Evolutionary conservation across 2,113 vertebrate species (phyloP).

Genomic region (Zonotrichia leucophrys): DNA sequence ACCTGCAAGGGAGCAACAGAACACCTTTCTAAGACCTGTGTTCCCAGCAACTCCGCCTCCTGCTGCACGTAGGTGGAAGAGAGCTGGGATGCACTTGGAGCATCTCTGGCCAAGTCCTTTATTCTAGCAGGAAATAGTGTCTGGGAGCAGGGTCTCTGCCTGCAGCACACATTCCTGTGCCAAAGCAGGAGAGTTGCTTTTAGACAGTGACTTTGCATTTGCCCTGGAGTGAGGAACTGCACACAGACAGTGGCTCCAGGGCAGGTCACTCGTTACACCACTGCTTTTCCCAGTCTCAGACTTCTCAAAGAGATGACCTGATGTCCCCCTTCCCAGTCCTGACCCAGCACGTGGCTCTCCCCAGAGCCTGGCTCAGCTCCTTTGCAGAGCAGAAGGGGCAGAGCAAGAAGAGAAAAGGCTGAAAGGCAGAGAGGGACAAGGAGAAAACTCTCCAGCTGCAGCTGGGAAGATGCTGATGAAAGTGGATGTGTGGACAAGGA

Average conservation of each 20-base stretch:
- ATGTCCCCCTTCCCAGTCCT: not conserved
- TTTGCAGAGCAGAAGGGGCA: not conserved
- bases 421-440: not conserved
- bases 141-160: not conserved
- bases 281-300: not conserved
- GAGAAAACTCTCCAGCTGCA: not conserved
- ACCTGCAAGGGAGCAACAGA: not conserved
- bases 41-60: not conserved
- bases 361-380: not conserved
- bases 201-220: not conserved
- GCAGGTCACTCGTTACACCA: not conserved
- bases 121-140: fast-evolving
- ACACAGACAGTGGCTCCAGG: not conserved
- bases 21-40: not conserved
- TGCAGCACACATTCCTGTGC: not conserved
- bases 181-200: not conserved
- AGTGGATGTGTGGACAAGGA: not conserved
- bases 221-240: not conserved
- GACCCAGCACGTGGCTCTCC: fast-evolving
- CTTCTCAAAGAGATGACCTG: not conserved
- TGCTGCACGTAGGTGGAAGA: not conserved
- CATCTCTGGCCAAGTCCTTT: not conserved
- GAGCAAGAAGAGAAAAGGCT: not conserved
- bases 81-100: not conserved
- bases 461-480: not conserved